Evolutionary conservation across 1,140 invertebrate genomes (phyloP).

Genomic region (Zaprionus davidi): DNA sequence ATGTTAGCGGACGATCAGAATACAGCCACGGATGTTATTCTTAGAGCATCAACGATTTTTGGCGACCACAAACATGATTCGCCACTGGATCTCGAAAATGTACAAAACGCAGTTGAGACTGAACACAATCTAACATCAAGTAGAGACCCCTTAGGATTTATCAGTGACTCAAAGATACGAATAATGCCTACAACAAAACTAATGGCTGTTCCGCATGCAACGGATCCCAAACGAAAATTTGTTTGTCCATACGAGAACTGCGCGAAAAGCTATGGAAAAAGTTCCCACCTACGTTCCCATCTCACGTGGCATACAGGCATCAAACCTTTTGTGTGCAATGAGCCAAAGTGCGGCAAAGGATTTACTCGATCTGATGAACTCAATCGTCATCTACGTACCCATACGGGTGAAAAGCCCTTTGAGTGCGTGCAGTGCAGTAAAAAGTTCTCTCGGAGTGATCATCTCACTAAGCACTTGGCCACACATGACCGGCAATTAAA

Average conservation of each 20-base stretch:
- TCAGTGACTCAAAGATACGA: slow-evolving; percentile 58
- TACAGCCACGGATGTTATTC: slow-evolving; percentile 51
- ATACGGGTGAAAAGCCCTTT: slow-evolving; percentile 92
- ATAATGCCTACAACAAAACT: slow-evolving; percentile 74
- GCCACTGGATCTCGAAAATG: slow-evolving; percentile 68
- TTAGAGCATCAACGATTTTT: slow-evolving; percentile 63
- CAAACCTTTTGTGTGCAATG: slow-evolving; percentile 86
- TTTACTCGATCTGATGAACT: slow-evolving; percentile 83
- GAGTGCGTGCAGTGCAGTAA: slow-evolving; percentile 90
- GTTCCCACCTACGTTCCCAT: slow-evolving; percentile 81
- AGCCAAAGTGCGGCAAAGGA: slow-evolving; percentile 86
- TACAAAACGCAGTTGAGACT: slow-evolving; percentile 66
- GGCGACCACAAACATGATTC: slow-evolving; percentile 55
- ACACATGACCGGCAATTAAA: slow-evolving; percentile 73
- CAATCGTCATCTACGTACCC: slow-evolving; percentile 86
- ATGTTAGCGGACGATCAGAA: slow-evolving; percentile 48
- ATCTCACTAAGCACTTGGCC: slow-evolving; percentile 90
- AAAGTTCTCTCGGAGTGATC: slow-evolving; percentile 93
- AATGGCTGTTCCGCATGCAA: slow-evolving; percentile 64
- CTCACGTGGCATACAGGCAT: slow-evolving; percentile 84
- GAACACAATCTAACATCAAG: slow-evolving; percentile 52
- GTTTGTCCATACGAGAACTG: slow-evolving; percentile 79
- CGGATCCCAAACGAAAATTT: slow-evolving; percentile 76
- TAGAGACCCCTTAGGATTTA: slow-evolving; percentile 43
- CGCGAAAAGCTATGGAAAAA: slow-evolving; percentile 82